These are phyloP conservation scores for Stenichneumon culpator DNA, from an alignment of 2,888 invertebrate genomes.

Conservation along the genomic window DNA sequence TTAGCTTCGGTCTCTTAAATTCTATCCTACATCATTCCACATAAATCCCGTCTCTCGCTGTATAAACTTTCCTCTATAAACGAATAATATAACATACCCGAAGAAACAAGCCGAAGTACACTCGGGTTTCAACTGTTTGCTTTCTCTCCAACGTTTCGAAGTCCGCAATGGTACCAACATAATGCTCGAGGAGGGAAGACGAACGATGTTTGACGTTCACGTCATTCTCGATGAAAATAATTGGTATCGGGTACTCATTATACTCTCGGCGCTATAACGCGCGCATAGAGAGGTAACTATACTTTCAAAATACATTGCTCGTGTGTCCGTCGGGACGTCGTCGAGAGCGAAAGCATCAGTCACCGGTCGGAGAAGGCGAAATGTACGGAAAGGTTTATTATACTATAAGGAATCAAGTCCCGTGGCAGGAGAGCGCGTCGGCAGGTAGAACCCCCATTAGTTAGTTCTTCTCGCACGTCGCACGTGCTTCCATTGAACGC, in stretches of 20 bases:
- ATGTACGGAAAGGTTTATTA: conserved; percentile 64
- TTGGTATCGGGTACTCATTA: conserved; percentile 68
- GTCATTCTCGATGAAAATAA: conserved; percentile 68
- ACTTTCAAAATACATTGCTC: conserved; percentile 62
- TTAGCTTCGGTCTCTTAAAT: neutral
- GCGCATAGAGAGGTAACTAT: conserved; percentile 50
- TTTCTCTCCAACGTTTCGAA: conserved; percentile 54
- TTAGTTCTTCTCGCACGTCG: conserved; percentile 69
- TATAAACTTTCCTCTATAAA: conserved; percentile 53
- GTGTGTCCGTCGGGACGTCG: conserved; percentile 43
- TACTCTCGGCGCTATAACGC: conserved; percentile 31
- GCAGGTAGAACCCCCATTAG: conserved; percentile 60
- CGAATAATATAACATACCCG: conserved; percentile 58
- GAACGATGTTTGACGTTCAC: conserved; percentile 63
- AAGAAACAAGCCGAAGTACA: conserved; percentile 42
- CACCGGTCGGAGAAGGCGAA: conserved; percentile 49
- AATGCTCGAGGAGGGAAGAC: conserved; percentile 44
- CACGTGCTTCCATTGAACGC: conserved; percentile 67
- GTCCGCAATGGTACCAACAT: conserved; percentile 39
- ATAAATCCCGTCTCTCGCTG: conserved; percentile 2
- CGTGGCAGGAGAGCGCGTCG: conserved; percentile 29
- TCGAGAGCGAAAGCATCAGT: conserved; percentile 57
- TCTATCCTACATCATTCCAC: neutral
- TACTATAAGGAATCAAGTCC: conserved; percentile 31
- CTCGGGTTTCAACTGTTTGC: conserved; percentile 54